Evolutionary conservation across 2,797 vertebrate genomes (phyloP).

Genomic region (Siniperca scherzeri): DNA sequence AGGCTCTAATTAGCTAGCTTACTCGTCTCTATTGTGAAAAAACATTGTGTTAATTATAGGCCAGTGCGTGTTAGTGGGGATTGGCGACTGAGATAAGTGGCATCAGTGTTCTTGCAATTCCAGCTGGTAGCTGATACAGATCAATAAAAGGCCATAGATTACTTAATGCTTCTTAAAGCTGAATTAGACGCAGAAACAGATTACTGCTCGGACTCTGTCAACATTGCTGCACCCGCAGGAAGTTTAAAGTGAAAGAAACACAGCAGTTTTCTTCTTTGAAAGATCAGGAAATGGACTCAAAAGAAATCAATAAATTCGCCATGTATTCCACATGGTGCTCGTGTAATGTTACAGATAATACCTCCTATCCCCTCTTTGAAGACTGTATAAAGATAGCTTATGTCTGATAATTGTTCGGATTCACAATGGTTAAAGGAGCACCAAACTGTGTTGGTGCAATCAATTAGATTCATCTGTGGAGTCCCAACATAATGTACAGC

Average conservation of each 20-base stretch:
- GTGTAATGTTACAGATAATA: neutral
- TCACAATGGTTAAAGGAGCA: too few relatives aligned
- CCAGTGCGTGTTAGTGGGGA: neutral
- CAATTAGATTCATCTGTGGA: too few relatives aligned
- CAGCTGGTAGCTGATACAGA: neutral
- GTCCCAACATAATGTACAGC: neutral
- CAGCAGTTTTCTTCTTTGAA: neutral
- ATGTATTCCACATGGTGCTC: neutral
- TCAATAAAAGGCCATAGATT: conserved; percentile 17
- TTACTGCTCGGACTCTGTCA: neutral
- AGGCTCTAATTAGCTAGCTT: neutral
- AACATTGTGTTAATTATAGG: neutral
- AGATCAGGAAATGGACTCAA: neutral
- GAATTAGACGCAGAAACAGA: neutral
- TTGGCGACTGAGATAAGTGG: neutral
- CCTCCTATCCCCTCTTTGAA: neutral
- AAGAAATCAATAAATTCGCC: neutral
- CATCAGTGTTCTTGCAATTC: neutral
- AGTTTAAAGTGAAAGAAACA: neutral
- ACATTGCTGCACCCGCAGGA: neutral
- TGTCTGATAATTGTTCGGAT: neutral
- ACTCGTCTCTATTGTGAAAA: neutral
- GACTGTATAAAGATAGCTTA: neutral
- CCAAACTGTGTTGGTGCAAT: too few relatives aligned
- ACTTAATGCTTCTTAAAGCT: neutral